These are phyloP conservation scores for Misgurnus anguillicaudatus DNA, from an alignment of 2,113 vertebrate genomes.

Conservation along the genomic window DNA sequence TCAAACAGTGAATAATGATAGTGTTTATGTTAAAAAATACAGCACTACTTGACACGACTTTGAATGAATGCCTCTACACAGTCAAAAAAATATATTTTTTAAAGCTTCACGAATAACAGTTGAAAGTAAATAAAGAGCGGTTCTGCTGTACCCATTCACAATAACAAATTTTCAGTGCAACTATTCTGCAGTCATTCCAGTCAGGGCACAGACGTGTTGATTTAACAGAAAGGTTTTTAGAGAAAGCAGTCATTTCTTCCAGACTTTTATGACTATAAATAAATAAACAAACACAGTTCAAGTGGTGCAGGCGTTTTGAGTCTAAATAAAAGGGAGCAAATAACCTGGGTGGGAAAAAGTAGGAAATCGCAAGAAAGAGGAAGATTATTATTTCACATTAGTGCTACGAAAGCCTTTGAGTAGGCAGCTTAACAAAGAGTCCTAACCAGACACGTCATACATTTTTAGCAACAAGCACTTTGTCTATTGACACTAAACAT, in stretches of 20 bases:
- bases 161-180: conserved; percentile 16
- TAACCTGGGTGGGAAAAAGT: conserved; percentile 1
- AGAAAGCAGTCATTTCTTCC: conserved; percentile 54
- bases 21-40: neutral
- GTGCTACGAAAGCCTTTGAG: conserved; percentile 35
- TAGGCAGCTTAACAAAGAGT: neutral
- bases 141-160: conserved; percentile 18
- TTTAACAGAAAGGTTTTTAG: conserved; percentile 55
- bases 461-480: too few relatives aligned
- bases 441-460: too few relatives aligned
- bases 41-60: neutral
- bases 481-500: too few relatives aligned
- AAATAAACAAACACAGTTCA: conserved; percentile 55
- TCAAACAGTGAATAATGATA: neutral
- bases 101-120: neutral
- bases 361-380: neutral
- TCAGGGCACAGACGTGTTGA: neutral
- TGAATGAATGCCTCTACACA: neutral
- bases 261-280: conserved; percentile 49
- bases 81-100: neutral
- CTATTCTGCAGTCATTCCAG: neutral
- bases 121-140: neutral
- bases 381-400: conserved; percentile 40
- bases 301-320: conserved; percentile 12
- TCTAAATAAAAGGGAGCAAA: neutral